phyloP scores from a whole-genome alignment of 1,140 invertebrate genomes.

The Hyphantria cunea region DNA sequence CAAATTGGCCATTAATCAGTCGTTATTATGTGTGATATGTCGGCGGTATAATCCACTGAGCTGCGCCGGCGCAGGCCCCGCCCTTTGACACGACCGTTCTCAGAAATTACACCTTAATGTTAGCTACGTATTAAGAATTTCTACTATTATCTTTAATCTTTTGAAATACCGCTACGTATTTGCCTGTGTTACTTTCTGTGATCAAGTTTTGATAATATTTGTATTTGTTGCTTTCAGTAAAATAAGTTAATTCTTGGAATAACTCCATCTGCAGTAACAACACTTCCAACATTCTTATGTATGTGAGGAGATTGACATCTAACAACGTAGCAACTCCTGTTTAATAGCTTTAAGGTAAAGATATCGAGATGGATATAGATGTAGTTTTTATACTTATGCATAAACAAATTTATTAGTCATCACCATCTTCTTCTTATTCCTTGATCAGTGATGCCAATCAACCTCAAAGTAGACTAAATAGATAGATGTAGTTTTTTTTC shows the following conservation, averaged over 20 bases:
- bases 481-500: no score
- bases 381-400: no score
- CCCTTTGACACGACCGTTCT: constrained; percentile 36
- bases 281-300: neutral
- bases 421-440: no score
- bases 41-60: constrained; percentile 11
- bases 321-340: constrained; percentile 2
- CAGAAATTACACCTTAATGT: constrained; percentile 22
- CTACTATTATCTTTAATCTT: constrained; percentile 9
- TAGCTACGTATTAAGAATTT: constrained; percentile 9
- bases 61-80: constrained; percentile 19
- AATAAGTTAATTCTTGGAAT: neutral
- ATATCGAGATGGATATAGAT: no score
- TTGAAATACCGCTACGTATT: constrained; percentile 3
- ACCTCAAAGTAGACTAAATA: no score
- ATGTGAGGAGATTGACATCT: neutral
- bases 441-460: no score
- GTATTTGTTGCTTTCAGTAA: neutral
- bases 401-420: no score
- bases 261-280: neutral
- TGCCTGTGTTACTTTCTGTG: neutral
- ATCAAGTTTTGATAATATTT: no score
- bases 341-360: no score
- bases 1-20: constrained; percentile 28
- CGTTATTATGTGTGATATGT: constrained; percentile 23